A percentile compares a stretch with the other conserved stretches of the same genome.
phyloP scores from a whole-genome alignment of 2,797 vertebrate genomes.

The Enteromius mattozi region DNA sequence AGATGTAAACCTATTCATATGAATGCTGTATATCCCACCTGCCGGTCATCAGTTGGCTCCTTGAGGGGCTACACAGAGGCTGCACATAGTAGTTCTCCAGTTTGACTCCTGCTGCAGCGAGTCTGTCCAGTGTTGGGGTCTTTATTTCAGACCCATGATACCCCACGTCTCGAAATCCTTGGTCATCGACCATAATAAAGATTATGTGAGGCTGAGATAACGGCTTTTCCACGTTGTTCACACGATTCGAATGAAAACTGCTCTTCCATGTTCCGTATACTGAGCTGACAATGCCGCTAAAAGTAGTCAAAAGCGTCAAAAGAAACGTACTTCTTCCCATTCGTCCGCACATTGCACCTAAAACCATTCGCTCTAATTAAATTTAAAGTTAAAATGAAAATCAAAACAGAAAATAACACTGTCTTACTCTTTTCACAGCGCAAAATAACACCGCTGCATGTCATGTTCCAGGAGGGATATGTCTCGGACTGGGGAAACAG shows the following conservation, averaged over 20 bases:
- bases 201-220: constrained; percentile 88
- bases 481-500: constrained; percentile 58
- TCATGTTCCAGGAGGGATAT: constrained; percentile 15
- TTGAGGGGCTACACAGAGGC: constrained; percentile 94
- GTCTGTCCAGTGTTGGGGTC: constrained; percentile 92
- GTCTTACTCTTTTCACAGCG: background rate
- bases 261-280: constrained; percentile 81
- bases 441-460: background rate
- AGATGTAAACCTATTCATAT: background rate
- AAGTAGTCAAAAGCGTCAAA: constrained; percentile 67
- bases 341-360: constrained; percentile 16
- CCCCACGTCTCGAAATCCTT: constrained; percentile 94
- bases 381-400: background rate
- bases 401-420: background rate
- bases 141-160: constrained; percentile 97
- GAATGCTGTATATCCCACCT: constrained; percentile 79
- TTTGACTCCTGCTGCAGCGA: constrained; percentile 92
- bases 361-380: constrained; percentile 5
- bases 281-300: constrained; percentile 79
- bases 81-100: constrained; percentile 99
- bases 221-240: constrained; percentile 61
- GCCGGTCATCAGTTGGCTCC: constrained; percentile 97
- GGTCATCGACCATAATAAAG: constrained; percentile 97
- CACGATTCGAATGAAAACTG: constrained; percentile 62
- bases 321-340: constrained; percentile 74